Base-by-base conservation (phyloP, 2,888 invertebrate genomes). In the Agrypnus murinus region DNA sequence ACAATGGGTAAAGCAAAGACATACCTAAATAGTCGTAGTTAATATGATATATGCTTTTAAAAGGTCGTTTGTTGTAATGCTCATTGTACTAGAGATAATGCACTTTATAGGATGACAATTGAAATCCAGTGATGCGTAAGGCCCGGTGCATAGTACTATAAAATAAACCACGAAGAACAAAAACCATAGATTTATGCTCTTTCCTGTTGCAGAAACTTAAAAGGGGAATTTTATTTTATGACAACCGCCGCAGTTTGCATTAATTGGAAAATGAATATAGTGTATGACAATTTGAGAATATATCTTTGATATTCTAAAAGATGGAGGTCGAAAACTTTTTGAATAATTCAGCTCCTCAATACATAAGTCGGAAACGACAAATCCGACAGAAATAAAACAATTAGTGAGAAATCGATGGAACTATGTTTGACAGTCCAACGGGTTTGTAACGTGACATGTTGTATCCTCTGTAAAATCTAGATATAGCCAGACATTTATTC, bases 41-140 rank as follows among this genome's bases (percentile, higher is more conserved):
- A 55, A 55, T 55, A 32, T 34, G 55, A 55, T 55, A 55, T 55
- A 55, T 15, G 55, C 55, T 55, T 55, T 34, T 34, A 55, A 55
- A 55, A 45, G 62, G 46, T 32, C 59, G 55, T 64, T 50, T 53
- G 38, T 50, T 50, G 36, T 64, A 25, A 12, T 40, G 64, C 38
- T 53, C 53, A 50, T 64, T 64, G 64, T 64, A 14, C 36, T 53
- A 64, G 40, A 53, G 38, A 64, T 64, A 64, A 64, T 64, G 64
- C 64, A 53, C 53, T 64, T 64, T 64, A 53, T 64, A 53, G 50
- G 40, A 64, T 50, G 64, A 64, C 64, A 64, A 64, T 64, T 36
- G 64, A 64, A 64, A 32, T 53, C 38, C 64, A 64, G 53, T 43
- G 64, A 64, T 53, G 64, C 32, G 64, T 64, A 64, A 48, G 50